A percentile compares a stretch with the other conserved stretches of the same genome.
phyloP scores from a whole-genome alignment of 64 coral and sea anemone species.

The Actinia tenebrosa region DNA sequence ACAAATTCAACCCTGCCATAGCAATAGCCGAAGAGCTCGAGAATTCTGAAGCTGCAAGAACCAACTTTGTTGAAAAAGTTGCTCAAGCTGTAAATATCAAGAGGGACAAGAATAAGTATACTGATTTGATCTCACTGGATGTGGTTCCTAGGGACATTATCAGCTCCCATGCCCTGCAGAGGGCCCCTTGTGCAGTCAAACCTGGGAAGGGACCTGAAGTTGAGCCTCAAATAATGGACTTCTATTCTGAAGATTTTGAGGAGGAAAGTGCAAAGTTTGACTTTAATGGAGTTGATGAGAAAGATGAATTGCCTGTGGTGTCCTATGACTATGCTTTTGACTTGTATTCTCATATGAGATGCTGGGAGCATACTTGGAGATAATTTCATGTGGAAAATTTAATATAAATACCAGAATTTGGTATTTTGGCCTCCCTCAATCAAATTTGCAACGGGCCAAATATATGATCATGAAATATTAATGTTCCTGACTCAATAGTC shows the following conservation, averaged over 20 bases:
- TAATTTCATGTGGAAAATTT: not conserved
- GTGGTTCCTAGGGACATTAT: constrained; percentile 47
- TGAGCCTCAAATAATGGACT: constrained; percentile 79
- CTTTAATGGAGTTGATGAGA: constrained; percentile 36
- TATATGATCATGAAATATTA: too few species aligned
- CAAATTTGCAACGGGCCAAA: too few species aligned
- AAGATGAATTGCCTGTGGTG: constrained; percentile 41
- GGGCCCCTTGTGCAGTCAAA: constrained; percentile 33
- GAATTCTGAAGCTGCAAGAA: constrained; percentile 61
- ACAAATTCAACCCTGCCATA: constrained; percentile 54
- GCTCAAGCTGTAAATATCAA: constrained; percentile 71
- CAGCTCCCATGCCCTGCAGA: constrained; percentile 18
- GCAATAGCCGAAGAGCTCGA: constrained; percentile 72
- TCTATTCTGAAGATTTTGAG: constrained; percentile 78
- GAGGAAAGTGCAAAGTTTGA: constrained; percentile 74
- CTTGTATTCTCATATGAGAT: constrained; percentile 61
- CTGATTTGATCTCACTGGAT: constrained; percentile 70
- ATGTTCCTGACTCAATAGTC: too few species aligned
- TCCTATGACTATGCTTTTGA: constrained; percentile 71
- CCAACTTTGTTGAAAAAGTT: constrained; percentile 61
- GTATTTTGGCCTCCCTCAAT: too few species aligned
- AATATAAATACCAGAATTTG: not conserved
- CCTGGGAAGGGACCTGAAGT: constrained; percentile 24
- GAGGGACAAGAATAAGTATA: constrained; percentile 57
- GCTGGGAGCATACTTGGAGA: constrained; percentile 62